Percentiles rank a stretch among this genome's conserved stretches.
These are phyloP conservation scores for Epirrita christyi DNA, from an alignment of 2,888 invertebrate genomes.

Conservation along the genomic window DNA sequence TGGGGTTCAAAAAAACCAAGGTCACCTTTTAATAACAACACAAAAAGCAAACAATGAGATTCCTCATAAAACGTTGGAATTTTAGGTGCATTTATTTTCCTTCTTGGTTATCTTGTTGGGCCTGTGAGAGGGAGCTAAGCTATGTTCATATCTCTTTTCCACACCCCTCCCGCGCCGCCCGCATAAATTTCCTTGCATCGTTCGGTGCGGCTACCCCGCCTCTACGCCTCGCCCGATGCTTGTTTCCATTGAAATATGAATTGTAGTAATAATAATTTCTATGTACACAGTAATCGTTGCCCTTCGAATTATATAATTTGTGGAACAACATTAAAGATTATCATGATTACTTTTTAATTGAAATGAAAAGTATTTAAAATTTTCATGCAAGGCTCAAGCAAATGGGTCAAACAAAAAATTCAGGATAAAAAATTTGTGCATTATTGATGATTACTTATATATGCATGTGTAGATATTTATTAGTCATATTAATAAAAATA, in stretches of 20 bases:
- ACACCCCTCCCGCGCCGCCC: conserved; percentile 50
- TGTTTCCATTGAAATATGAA: conserved; percentile 64
- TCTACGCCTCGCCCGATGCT: conserved; percentile 65
- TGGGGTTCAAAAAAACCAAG: conserved; percentile 49
- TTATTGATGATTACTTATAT: too few relatives aligned
- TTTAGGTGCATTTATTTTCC: conserved; percentile 74
- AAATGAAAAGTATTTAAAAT: too few relatives aligned
- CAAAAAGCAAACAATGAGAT: conserved; percentile 51
- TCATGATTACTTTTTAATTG: too few relatives aligned
- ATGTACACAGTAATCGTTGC: too few relatives aligned
- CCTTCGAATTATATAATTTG: too few relatives aligned
- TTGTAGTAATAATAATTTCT: background rate
- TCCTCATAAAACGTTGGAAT: conserved; percentile 61
- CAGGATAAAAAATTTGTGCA: too few relatives aligned
- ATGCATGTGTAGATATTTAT: too few relatives aligned
- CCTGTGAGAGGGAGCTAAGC: conserved; percentile 41
- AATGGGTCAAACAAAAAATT: too few relatives aligned
- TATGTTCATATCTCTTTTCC: conserved; percentile 47
- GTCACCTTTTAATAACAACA: conserved; percentile 58
- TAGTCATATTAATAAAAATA: too few relatives aligned
- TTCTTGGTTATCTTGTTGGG: conserved; percentile 65
- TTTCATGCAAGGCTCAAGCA: too few relatives aligned
- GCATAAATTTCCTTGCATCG: conserved; percentile 70
- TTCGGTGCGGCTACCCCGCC: conserved; percentile 73
- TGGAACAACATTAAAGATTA: too few relatives aligned